Percentiles rank a stretch among this genome's conserved stretches.
Conservation (phyloP, 2,113 vertebrate species). For the Astur gentilis region DNA sequence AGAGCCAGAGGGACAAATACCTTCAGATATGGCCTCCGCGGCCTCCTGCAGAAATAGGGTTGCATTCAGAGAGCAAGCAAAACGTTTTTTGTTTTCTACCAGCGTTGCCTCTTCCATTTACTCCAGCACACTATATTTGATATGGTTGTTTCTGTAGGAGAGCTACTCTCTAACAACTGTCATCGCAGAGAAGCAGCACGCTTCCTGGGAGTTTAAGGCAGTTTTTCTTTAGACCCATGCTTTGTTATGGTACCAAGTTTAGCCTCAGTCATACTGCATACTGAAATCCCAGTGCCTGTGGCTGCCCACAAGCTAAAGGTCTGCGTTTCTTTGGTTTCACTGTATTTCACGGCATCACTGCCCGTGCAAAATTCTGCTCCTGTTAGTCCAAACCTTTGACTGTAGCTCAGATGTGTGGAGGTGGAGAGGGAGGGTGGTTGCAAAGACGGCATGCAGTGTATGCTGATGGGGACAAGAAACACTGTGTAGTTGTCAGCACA, state of each 20-base stretch:
- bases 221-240: background rate
- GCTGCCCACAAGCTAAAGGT: background rate
- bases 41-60: background rate
- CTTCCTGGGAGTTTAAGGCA: background rate
- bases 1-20: background rate
- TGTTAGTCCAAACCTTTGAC: background rate
- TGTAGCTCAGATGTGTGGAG: background rate
- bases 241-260: constrained; percentile 37
- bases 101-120: background rate
- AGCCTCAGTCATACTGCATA: background rate
- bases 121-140: background rate
- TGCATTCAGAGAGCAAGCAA: background rate
- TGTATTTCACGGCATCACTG: background rate
- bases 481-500: background rate
- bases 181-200: background rate
- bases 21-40: background rate
- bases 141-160: background rate
- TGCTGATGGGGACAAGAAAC: background rate
- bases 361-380: background rate
- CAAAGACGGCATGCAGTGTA: background rate
- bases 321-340: background rate
- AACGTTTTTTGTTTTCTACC: background rate
- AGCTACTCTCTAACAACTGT: constrained; percentile 7
- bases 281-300: background rate
- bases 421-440: background rate